Evolutionary conservation across 2,797 vertebrate genomes (phyloP).

Genomic region (Phrynocephalus forsythii): DNA sequence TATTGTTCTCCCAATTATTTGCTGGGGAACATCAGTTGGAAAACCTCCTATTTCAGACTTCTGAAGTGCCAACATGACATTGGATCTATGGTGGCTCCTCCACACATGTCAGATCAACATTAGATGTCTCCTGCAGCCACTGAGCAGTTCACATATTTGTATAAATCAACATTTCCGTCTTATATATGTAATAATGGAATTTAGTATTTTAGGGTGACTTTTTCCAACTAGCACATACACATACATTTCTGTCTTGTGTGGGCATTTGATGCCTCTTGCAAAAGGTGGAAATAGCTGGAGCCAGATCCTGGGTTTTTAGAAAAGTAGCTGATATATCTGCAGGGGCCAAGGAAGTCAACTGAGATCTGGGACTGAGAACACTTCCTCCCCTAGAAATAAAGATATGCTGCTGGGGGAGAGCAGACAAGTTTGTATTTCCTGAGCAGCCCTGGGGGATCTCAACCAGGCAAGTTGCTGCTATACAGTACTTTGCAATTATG

Average conservation of each 20-base stretch:
- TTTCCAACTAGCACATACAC: background rate
- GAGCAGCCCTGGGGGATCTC: background rate
- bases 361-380: background rate
- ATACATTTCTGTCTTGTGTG: too few relatives aligned
- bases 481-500: too few relatives aligned
- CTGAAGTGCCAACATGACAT: background rate
- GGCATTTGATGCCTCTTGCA: background rate
- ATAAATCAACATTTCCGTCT: background rate
- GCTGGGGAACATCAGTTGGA: background rate
- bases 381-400: background rate
- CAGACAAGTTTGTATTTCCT: background rate
- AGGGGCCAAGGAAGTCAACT: background rate
- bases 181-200: background rate
- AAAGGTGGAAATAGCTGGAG: background rate
- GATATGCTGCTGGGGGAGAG: background rate
- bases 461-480: background rate
- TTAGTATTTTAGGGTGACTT: background rate
- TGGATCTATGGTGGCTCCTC: background rate
- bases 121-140: background rate
- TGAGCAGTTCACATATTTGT: background rate
- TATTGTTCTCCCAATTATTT: background rate
- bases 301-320: background rate
- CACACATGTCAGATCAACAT: background rate
- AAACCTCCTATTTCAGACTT: background rate
- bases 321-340: background rate